A percentile compares a stretch with the other conserved stretches of the same genome.
These are phyloP conservation scores for Vanessa cardui DNA, from an alignment of 2,888 invertebrate species.

Conservation along the genomic window DNA sequence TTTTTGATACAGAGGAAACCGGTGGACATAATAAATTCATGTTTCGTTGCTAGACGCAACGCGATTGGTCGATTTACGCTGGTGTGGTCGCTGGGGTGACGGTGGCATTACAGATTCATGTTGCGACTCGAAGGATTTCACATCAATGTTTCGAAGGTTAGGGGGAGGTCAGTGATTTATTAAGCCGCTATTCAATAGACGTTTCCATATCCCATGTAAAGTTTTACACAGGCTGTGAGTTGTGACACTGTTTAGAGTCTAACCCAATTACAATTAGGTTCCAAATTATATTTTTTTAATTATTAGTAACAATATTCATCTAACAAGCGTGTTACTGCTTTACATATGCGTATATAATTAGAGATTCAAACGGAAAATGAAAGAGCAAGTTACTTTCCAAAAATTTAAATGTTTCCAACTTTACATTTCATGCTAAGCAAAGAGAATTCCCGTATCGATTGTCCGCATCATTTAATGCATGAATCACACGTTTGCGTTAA, in stretches of 20 bases:
- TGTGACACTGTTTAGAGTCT: not conserved
- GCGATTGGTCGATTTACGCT: constrained; percentile 38
- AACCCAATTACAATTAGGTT: not conserved
- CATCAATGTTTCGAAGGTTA: constrained; percentile 44
- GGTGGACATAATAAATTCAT: constrained; percentile 30
- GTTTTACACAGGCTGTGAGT: not conserved
- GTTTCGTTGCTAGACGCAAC: constrained; percentile 19
- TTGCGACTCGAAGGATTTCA: constrained; percentile 40
- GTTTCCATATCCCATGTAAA: not conserved
- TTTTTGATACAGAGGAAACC: not conserved
- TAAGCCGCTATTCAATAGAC: constrained; percentile 13
- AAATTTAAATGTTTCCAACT: too few relatives aligned
- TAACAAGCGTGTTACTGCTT: too few relatives aligned
- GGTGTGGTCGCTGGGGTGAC: constrained; percentile 38
- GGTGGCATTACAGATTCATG: constrained; percentile 46
- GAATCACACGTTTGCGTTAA: constrained; percentile 12
- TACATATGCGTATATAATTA: too few relatives aligned
- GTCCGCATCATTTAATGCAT: constrained; percentile 18
- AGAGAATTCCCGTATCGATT: not conserved
- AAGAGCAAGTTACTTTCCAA: too few relatives aligned
- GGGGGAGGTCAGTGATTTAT: constrained; percentile 30
- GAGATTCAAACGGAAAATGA: too few relatives aligned
- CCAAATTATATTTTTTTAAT: not conserved
- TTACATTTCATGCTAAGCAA: too few relatives aligned
- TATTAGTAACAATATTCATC: too few relatives aligned